phyloP scores from a whole-genome alignment of 2,888 invertebrate genomes.

The Oeneis ivallda region DNA sequence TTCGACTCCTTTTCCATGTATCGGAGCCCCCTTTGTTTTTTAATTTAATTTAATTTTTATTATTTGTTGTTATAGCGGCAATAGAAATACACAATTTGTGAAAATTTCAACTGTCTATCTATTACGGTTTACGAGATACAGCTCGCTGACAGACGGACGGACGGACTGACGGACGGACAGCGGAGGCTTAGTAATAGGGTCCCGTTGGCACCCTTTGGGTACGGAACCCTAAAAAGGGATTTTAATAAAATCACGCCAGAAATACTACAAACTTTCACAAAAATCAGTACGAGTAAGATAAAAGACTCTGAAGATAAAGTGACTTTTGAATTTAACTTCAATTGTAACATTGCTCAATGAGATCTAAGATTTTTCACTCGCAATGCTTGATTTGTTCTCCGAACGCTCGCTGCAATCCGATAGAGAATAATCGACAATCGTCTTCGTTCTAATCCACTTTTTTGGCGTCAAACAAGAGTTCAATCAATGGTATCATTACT shows the following conservation, averaged over 20 bases:
- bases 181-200: too few species aligned
- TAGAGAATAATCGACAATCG: slow-evolving; percentile 30
- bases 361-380: slow-evolving; percentile 10
- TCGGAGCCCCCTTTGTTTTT: too few species aligned
- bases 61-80: too few species aligned
- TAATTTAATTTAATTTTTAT: too few species aligned
- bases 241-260: neutral
- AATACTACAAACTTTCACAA: neutral
- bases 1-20: too few species aligned
- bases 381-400: slow-evolving; percentile 9
- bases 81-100: too few species aligned
- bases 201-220: too few species aligned
- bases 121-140: too few species aligned
- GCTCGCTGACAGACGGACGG: too few species aligned
- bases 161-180: too few species aligned
- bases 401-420: slow-evolving; percentile 23
- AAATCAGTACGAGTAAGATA: slow-evolving; percentile 12
- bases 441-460: slow-evolving; percentile 24
- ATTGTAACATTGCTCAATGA: slow-evolving; percentile 17
- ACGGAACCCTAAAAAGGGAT: too few species aligned
- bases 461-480: slow-evolving; percentile 4
- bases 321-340: slow-evolving; percentile 17
- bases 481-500: neutral
- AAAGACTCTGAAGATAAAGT: slow-evolving; percentile 1
- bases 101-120: too few species aligned